Percentiles rank a stretch among this genome's conserved stretches.
Evolutionary conservation across 2,113 vertebrate genomes (phyloP).

Genomic region (Hassar affinis): DNA sequence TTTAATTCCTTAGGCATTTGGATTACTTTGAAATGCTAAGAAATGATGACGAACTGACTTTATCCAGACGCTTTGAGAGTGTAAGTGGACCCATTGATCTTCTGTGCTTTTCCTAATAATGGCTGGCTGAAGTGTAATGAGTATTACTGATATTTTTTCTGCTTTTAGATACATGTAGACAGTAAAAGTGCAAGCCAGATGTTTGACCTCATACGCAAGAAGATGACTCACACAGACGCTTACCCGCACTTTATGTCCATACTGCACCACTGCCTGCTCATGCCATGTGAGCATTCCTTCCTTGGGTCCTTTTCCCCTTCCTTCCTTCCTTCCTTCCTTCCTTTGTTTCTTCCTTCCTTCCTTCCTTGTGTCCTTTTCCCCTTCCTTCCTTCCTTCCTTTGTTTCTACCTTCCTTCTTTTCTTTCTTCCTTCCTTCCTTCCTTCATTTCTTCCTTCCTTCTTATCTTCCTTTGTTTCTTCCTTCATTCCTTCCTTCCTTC

Average conservation of each 20-base stretch:
- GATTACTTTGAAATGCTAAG: constrained; percentile 99
- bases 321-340: background rate
- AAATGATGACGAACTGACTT: constrained; percentile 94
- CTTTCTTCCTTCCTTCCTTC: too few relatives aligned
- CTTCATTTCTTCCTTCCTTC: too few relatives aligned
- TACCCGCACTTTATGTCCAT: constrained; percentile 98
- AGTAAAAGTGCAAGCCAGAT: constrained; percentile 97
- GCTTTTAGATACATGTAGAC: constrained; percentile 88
- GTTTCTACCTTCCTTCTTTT: too few relatives aligned
- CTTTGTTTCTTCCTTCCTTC: background rate
- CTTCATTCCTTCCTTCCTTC: background rate
- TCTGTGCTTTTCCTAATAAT: background rate
- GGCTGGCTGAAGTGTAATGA: background rate
- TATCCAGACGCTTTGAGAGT: constrained; percentile 94
- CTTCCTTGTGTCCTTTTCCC: background rate
- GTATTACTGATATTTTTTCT: background rate
- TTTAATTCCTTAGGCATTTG: constrained; percentile 81
- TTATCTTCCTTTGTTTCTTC: background rate
- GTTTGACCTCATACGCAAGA: constrained; percentile 94
- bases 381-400: too few relatives aligned
- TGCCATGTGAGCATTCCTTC: constrained; percentile 87
- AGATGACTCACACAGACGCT: constrained; percentile 92
- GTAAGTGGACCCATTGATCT: constrained; percentile 60
- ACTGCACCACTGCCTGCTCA: constrained; percentile 97
- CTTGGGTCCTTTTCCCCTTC: background rate